Conservation (phyloP, 2,113 vertebrate genomes). For the Catharus fuscescens region DNA sequence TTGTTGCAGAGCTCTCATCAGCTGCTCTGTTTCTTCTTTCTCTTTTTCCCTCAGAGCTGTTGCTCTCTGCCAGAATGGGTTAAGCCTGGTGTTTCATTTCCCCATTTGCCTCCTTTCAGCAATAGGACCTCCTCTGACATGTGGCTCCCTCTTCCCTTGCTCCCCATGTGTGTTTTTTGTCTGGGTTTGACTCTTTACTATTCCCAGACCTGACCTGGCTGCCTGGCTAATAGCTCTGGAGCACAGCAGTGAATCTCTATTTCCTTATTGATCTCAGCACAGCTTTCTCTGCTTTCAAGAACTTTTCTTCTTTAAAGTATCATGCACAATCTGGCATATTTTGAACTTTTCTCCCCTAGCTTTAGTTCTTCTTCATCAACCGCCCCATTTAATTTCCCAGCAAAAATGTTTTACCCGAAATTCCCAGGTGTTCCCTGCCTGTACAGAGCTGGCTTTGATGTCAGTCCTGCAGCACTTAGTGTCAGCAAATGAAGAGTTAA, state of each 20-base stretch:
- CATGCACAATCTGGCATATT: background rate
- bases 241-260: background rate
- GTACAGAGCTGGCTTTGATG: background rate
- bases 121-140: background rate
- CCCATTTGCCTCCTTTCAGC: background rate
- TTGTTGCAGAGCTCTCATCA: background rate
- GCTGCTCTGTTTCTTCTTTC: background rate
- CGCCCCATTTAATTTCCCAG: background rate
- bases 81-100: conserved; percentile 35
- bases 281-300: background rate
- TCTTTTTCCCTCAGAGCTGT: conserved; percentile 19
- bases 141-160: background rate
- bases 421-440: background rate
- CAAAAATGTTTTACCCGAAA: background rate
- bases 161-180: background rate
- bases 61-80: background rate
- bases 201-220: background rate
- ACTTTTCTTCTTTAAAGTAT: background rate
- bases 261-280: background rate
- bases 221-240: background rate
- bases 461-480: background rate
- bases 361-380: background rate
- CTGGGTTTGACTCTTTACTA: background rate
- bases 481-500: background rate
- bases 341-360: background rate